Evolutionary conservation across 2,888 invertebrate species (phyloP).

Genomic region (Leuctra nigra): DNA sequence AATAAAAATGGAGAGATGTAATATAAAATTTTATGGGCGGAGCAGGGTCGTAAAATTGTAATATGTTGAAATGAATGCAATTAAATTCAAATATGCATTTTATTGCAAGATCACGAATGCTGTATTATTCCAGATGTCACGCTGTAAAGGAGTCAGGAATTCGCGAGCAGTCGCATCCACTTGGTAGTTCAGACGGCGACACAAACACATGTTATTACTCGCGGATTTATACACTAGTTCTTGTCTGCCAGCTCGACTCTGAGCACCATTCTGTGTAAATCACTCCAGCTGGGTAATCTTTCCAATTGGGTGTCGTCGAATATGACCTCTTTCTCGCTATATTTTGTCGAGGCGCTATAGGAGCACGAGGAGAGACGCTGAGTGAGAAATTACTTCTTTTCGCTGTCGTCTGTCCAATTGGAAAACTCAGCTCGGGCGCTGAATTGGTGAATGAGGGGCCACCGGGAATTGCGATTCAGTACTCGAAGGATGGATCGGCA

Average conservation of each 20-base stretch:
- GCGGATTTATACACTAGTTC: background rate
- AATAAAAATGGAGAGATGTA: too few species aligned
- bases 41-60: too few species aligned
- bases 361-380: constrained; percentile 2
- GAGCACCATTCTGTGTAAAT: constrained; percentile 4
- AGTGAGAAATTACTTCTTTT: constrained; percentile 14
- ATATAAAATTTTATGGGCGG: too few species aligned
- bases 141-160: too few species aligned
- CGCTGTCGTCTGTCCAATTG: background rate
- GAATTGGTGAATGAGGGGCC: background rate
- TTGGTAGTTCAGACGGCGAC: background rate
- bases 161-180: too few species aligned
- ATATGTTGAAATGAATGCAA: too few species aligned
- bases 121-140: too few species aligned
- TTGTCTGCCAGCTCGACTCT: background rate
- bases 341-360: constrained; percentile 17
- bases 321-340: constrained; percentile 17
- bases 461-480: constrained; percentile 1
- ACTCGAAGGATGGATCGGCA: constrained; percentile 5
- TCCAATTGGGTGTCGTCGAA: constrained; percentile 16
- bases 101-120: too few species aligned
- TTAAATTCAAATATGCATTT: too few species aligned
- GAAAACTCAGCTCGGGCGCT: background rate
- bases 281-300: constrained; percentile 15
- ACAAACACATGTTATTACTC: background rate